A percentile compares a stretch with the other conserved stretches of the same genome.
phyloP scores from a whole-genome alignment of 1,140 invertebrate species.

The Scaptomyza hsui region DNA sequence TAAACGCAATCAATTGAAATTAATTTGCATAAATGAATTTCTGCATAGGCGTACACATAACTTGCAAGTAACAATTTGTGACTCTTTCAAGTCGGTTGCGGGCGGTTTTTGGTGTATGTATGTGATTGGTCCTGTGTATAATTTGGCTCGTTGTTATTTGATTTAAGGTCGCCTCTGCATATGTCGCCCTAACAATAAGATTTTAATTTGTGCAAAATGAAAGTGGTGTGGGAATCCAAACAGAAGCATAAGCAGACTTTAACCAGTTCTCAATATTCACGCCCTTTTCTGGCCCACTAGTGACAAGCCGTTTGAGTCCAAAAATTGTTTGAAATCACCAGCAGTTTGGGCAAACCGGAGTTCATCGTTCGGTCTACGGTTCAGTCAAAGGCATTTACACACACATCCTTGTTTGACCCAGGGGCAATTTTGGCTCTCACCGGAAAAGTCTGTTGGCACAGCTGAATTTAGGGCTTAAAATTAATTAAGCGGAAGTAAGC shows the following conservation, averaged over 20 bases:
- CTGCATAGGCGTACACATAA: slow-evolving; percentile 43
- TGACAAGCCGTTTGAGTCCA: slow-evolving; percentile 13
- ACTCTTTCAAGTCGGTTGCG: slow-evolving; percentile 8
- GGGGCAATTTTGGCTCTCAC: slow-evolving; percentile 52
- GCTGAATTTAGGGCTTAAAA: slow-evolving; percentile 74
- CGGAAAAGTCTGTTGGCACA: slow-evolving; percentile 62
- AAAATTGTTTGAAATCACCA: slow-evolving; percentile 17
- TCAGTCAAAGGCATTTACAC: not conserved
- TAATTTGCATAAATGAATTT: slow-evolving; percentile 82
- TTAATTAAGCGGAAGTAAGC: slow-evolving; percentile 79
- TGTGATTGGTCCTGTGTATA: slow-evolving; percentile 16
- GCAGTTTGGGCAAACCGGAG: slow-evolving; percentile 14
- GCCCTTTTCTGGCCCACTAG: not conserved
- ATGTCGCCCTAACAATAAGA: slow-evolving; percentile 56
- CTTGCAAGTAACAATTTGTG: slow-evolving; percentile 17
- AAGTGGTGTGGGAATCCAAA: slow-evolving; percentile 32
- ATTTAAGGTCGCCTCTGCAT: slow-evolving; percentile 39
- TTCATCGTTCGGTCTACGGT: not conserved
- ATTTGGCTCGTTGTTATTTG: slow-evolving; percentile 52
- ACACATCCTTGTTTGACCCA: slow-evolving; percentile 37
- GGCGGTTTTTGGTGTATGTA: not conserved
- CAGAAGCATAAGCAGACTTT: slow-evolving; percentile 25
- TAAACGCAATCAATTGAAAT: slow-evolving; percentile 78
- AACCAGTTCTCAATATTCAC: slow-evolving; percentile 15
- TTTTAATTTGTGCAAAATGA: slow-evolving; percentile 72